Evolutionary conservation across 2,113 vertebrate species (phyloP), one percentile per base, ranked within the genome.

Genomic region (Aegotheles bennettii): DNA sequence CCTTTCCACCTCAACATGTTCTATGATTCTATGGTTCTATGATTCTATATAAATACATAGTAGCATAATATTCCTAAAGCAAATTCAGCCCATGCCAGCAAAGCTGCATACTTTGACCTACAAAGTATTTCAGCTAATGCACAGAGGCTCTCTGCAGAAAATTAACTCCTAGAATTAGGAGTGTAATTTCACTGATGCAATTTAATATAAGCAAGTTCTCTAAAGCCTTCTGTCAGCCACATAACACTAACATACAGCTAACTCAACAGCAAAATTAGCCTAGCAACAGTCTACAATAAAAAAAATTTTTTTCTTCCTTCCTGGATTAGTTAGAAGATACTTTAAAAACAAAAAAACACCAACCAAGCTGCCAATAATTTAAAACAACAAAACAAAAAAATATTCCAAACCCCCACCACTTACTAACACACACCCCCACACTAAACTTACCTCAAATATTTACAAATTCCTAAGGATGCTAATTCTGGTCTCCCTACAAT

Each of bases 241-340:
- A 56, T 10, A 70, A 35, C 23, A 67, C 25, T 47, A 74, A 75
- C 17, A n/a, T 14, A 40, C 10, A 73, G 24, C 43, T 65, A 82
- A 56, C n/a, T 43, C 0, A 0, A 51, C 0, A 71, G 19, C 9
- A 75, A 47, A 68, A 71, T 63, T n/a, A 64, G 13, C 13, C 36
- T 33, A 90, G 59, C 47, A 87, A 48, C 23, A 75, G 16, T 24
- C 51, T 4, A 69, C 24, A 60, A 23, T 45, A 87, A 89, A 89
- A 69, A 2, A 4, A 13, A 11, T 11, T 2, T 38, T 81, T 45
- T 24, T 9, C 42, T 53, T 57, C 53, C 53, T 75, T 64, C 26
- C 16, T 59, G 16, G 19, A 47, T 54, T 38, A 54, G 14, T 78
- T 67, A 74, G 29, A 71, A 54, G 28, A 59, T 60, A 80, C 29